Evolutionary conservation across 53 echinoderm and acorn worm species (phyloP).

Genomic region (Crossaster papposus): DNA sequence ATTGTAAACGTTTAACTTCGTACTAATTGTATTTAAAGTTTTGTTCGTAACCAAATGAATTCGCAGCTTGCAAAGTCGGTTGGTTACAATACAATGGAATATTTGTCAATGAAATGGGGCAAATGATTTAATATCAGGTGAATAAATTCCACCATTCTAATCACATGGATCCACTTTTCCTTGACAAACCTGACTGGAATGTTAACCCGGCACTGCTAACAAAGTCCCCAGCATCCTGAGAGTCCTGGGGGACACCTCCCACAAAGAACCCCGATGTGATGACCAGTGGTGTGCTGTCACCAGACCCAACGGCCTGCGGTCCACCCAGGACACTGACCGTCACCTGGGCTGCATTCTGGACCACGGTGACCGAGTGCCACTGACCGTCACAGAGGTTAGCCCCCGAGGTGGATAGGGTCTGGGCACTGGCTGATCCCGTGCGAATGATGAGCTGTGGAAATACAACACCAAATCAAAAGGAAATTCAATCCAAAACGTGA

Average conservation of each 20-base stretch:
- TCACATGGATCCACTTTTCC: no score
- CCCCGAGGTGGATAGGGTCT: slow-evolving; percentile 54
- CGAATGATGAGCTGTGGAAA: slow-evolving; percentile 62
- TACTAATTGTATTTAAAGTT: no score
- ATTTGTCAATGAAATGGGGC: no score
- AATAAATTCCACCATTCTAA: no score
- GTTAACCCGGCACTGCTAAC: slow-evolving; percentile 46
- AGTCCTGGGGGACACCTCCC: slow-evolving; percentile 77
- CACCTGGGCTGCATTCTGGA: slow-evolving; percentile 61
- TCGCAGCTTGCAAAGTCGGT: no score
- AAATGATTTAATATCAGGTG: no score
- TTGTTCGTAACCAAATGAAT: no score
- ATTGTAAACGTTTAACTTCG: no score
- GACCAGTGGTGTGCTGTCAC: slow-evolving; percentile 13
- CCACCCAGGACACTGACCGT: slow-evolving; percentile 37
- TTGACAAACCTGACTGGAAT: slow-evolving; percentile 51
- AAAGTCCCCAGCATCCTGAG: slow-evolving; percentile 67
- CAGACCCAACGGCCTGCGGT: slow-evolving; percentile 6
- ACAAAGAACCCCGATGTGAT: slow-evolving; percentile 70
- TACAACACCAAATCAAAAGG: background rate
- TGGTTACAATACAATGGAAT: no score
- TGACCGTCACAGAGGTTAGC: slow-evolving; percentile 80
- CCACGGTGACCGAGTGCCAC: slow-evolving; percentile 74
- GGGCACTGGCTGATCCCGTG: slow-evolving; percentile 41
- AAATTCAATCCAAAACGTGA: background rate